These are phyloP conservation scores for Oligia latruncula DNA, from an alignment of 2,888 invertebrate genomes.

Conservation along the genomic window DNA sequence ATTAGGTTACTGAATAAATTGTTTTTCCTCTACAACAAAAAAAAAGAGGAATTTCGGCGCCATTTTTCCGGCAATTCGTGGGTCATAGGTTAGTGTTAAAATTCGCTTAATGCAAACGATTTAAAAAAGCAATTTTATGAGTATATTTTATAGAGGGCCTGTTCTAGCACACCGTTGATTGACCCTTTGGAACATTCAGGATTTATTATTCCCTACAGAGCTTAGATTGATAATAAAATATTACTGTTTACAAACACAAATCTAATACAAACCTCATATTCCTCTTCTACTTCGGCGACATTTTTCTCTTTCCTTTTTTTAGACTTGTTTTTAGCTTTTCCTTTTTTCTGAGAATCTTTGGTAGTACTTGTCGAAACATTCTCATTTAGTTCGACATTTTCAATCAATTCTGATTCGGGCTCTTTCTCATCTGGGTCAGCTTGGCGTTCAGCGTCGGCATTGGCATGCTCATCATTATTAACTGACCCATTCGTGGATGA, in stretches of 20 bases:
- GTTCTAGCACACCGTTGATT: background rate
- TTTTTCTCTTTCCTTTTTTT: conserved; percentile 83
- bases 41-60: background rate
- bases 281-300: conserved; percentile 78
- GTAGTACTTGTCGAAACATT: conserved; percentile 69
- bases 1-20: too few species aligned
- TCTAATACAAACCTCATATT: conserved; percentile 87
- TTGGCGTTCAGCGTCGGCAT: conserved; percentile 61
- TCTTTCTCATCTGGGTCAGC: conserved; percentile 70
- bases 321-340: conserved; percentile 74
- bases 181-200: background rate
- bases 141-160: background rate
- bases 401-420: conserved; percentile 68
- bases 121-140: too few species aligned
- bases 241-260: conserved; percentile 49
- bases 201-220: background rate
- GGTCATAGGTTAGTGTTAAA: background rate
- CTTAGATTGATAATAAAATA: background rate
- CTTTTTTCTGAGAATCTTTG: conserved; percentile 72
- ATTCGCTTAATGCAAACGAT: background rate
- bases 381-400: conserved; percentile 68
- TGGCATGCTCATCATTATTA: conserved; percentile 71
- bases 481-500: conserved; percentile 87
- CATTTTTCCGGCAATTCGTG: background rate
- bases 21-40: too few species aligned